A percentile compares a stretch with the other conserved stretches of the same genome.
Conservation (phyloP, 1,140 invertebrate species). For the Megathymus violae region DNA sequence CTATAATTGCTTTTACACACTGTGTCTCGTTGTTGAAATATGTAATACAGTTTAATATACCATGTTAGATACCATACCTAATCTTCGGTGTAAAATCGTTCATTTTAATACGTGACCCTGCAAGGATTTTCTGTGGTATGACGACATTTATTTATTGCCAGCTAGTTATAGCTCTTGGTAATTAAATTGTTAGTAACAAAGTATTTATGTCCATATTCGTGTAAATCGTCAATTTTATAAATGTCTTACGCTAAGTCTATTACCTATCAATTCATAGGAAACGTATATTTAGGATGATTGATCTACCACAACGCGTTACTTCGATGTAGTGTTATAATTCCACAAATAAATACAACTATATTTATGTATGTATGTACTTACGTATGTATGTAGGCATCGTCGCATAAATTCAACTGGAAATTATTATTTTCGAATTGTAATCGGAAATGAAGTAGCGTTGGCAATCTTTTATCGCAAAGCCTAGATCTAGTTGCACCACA, state of each 20-base stretch:
- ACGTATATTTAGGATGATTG: constrained; percentile 8
- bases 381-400: too few relatives aligned
- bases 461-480: too few relatives aligned
- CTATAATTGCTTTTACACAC: too few relatives aligned
- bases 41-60: not conserved
- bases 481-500: too few relatives aligned
- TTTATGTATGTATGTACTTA: too few relatives aligned
- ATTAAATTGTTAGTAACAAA: constrained; percentile 18
- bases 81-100: too few relatives aligned
- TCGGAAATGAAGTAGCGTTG: too few relatives aligned
- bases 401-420: too few relatives aligned
- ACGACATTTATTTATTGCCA: constrained; percentile 7
- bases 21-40: too few relatives aligned
- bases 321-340: too few relatives aligned
- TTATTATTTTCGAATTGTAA: too few relatives aligned
- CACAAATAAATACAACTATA: too few relatives aligned
- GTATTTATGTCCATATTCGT: not conserved
- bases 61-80: not conserved
- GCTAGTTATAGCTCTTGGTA: not conserved
- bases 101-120: constrained; percentile 2
- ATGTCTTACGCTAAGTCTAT: constrained; percentile 13
- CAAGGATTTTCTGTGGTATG: constrained; percentile 4
- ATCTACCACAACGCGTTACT: not conserved
- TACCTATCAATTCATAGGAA: constrained; percentile 7
- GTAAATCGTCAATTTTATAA: constrained; percentile 17